Conservation (phyloP, 2,113 vertebrate genomes). For the Paralichthys olivaceus region DNA sequence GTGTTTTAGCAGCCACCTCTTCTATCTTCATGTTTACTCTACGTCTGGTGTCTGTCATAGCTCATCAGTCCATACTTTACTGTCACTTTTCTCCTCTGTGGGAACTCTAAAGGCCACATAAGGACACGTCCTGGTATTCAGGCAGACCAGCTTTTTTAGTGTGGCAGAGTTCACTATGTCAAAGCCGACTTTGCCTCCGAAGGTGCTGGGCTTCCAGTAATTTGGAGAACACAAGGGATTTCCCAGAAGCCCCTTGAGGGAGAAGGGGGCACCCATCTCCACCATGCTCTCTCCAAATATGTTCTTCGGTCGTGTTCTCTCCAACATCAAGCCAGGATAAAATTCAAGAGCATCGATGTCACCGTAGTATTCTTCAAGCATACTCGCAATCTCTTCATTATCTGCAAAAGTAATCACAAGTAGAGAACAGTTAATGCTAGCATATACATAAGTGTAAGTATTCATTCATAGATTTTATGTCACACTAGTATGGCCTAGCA, state of each 20-base stretch:
- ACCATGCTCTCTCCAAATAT: conserved; percentile 98
- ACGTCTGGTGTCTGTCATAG: conserved; percentile 50
- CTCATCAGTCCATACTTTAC: conserved; percentile 51
- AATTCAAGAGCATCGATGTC: conserved; percentile 95
- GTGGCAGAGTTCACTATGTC: conserved; percentile 92
- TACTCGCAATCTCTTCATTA: conserved; percentile 84
- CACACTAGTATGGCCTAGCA: too few relatives aligned
- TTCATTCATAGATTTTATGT: too few relatives aligned
- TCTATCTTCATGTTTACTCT: conserved; percentile 10
- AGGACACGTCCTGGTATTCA: conserved; percentile 90
- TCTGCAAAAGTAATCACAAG: conserved; percentile 74
- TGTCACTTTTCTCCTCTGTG: conserved; percentile 15
- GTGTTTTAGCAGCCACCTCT: conserved; percentile 17
- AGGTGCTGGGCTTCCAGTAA: conserved; percentile 98
- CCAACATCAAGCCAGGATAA: conserved; percentile 89
- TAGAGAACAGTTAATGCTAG: not conserved
- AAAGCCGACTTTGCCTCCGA: conserved; percentile 92
- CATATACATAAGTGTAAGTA: not conserved
- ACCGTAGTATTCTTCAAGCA: conserved; percentile 90
- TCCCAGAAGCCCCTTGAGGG: conserved; percentile 95
- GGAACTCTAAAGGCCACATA: conserved; percentile 89
- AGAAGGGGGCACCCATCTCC: conserved; percentile 96
- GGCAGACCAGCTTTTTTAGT: conserved; percentile 90
- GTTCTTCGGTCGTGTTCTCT: conserved; percentile 83
- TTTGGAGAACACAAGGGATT: conserved; percentile 96